Conservation (phyloP, 1,140 invertebrate species). For the Coenobita brevimanus region DNA sequence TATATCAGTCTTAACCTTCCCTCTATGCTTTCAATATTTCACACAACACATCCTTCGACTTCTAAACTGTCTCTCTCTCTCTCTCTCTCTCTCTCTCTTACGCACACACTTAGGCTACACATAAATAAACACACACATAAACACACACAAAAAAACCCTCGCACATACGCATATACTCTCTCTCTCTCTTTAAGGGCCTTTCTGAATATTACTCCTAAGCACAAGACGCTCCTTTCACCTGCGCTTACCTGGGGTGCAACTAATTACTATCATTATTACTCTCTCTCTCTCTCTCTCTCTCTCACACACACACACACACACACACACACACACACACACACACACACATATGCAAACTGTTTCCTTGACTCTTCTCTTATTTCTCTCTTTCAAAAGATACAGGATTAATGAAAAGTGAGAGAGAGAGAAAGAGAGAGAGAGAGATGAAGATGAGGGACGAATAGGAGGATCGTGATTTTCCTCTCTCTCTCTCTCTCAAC, state of each 20-base stretch:
- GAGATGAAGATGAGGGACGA: not conserved
- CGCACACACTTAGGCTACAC: not conserved
- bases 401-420: slow-evolving; percentile 42
- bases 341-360: not conserved
- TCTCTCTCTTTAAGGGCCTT: not conserved
- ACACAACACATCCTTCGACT: too few species aligned
- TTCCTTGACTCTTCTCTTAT: not conserved
- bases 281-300: not conserved
- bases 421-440: slow-evolving; percentile 11
- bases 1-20: not conserved
- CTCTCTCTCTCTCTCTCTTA: not conserved
- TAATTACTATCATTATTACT: not conserved
- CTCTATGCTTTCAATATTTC: too few species aligned
- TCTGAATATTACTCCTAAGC: not conserved
- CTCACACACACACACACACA: not conserved
- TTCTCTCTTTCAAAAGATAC: too few species aligned
- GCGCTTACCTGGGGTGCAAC: too few species aligned
- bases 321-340: not conserved
- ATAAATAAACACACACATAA: too few species aligned
- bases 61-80: not conserved
- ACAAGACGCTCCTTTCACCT: not conserved
- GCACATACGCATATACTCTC: too few species aligned
- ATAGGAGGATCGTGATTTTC: not conserved
- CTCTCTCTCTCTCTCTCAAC: not conserved
- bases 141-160: too few species aligned